Percentiles rank a stretch among this genome's conserved stretches.
These are phyloP conservation scores for Zaprionus capensis DNA, from an alignment of 1,140 invertebrate species.

Conservation along the genomic window DNA sequence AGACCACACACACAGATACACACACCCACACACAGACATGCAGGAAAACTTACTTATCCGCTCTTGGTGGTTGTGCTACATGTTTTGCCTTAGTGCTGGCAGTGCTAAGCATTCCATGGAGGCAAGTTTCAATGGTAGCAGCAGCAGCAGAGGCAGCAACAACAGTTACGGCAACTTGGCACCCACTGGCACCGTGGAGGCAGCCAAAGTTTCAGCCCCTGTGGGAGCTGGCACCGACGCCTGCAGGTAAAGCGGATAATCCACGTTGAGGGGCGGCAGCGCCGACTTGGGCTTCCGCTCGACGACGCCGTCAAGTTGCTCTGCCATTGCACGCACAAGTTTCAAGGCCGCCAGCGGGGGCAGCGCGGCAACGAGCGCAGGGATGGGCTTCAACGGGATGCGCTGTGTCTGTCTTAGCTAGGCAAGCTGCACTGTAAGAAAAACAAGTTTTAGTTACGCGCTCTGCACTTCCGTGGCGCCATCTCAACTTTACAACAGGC, in stretches of 20 bases:
- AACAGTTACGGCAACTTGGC: constrained; percentile 11
- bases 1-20: not conserved
- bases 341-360: constrained; percentile 65
- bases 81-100: constrained; percentile 10
- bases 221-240: constrained; percentile 24
- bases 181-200: constrained; percentile 14
- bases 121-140: constrained; percentile 3
- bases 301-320: constrained; percentile 40
- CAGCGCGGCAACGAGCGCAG: not conserved
- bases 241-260: constrained; percentile 53
- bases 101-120: constrained; percentile 9
- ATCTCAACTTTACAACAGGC: constrained; percentile 49
- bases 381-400: not conserved
- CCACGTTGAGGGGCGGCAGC: constrained; percentile 6
- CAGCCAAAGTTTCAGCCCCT: constrained; percentile 33
- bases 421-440: constrained; percentile 67
- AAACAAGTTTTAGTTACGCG: constrained; percentile 77
- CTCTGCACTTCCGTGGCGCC: constrained; percentile 77
- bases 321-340: constrained; percentile 49
- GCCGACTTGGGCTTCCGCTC: constrained; percentile 51
- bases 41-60: constrained; percentile 20
- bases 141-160: not conserved
- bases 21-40: not conserved
- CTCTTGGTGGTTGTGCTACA: not conserved
- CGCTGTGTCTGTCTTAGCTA: constrained; percentile 8